These are phyloP conservation scores for Baccha elongata DNA, from an alignment of 2,888 invertebrate genomes.

Conservation along the genomic window DNA sequence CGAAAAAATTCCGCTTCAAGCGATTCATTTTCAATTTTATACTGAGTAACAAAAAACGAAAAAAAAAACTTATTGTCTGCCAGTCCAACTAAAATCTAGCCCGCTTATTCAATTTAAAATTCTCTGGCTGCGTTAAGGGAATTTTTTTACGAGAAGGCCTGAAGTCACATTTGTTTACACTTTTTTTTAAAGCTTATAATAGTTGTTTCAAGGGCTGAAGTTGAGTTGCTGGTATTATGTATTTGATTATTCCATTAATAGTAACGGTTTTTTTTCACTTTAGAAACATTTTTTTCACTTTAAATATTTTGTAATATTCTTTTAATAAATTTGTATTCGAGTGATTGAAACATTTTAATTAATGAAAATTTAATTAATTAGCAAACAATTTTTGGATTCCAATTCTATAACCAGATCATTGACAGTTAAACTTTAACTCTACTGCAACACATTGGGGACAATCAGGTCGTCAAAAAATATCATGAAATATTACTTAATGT, in stretches of 20 bases:
- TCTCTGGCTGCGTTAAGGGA: slow-evolving; percentile 17
- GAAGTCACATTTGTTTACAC: too few species aligned
- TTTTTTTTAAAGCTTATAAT: too few species aligned
- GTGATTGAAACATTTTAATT: slow-evolving; percentile 44
- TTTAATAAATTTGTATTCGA: slow-evolving; percentile 39
- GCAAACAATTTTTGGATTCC: too few species aligned
- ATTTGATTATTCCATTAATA: slow-evolving; percentile 64
- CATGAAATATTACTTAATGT: too few species aligned
- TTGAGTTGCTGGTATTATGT: too few species aligned
- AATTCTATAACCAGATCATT: too few species aligned
- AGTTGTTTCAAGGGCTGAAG: neutral
- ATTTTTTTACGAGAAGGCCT: slow-evolving; percentile 41
- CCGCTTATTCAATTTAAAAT: slow-evolving; percentile 62
- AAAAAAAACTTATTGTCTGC: neutral
- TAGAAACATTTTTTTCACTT: too few species aligned
- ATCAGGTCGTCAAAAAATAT: too few species aligned
- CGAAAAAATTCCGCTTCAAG: slow-evolving; percentile 42
- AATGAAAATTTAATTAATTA: slow-evolving; percentile 31
- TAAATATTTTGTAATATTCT: too few species aligned
- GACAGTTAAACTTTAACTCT: too few species aligned
- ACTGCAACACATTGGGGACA: too few species aligned
- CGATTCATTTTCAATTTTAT: slow-evolving; percentile 52
- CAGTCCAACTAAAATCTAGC: slow-evolving; percentile 50
- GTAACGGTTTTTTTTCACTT: slow-evolving; percentile 41
- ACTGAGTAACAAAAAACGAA: slow-evolving; percentile 1